Conservation (phyloP, 1,140 invertebrate genomes). For the Saccostrea echinata region DNA sequence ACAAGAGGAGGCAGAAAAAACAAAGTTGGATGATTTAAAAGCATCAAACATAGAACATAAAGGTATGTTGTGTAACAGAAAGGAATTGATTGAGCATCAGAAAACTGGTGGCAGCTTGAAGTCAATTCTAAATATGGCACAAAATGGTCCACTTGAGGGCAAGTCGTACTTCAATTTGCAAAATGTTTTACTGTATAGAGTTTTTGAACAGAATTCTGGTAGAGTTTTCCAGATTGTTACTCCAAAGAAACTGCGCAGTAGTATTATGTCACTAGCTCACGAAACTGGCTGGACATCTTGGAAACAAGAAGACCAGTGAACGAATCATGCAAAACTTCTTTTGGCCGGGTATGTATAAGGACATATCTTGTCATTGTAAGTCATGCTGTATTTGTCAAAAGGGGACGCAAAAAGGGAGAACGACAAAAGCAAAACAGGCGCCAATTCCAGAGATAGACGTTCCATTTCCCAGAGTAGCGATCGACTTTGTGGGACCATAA, state of each 20-base stretch:
- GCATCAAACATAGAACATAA: too few species aligned
- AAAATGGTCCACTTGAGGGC: too few species aligned
- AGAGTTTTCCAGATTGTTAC: conserved; percentile 30
- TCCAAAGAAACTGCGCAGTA: conserved; percentile 10
- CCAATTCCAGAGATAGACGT: neutral
- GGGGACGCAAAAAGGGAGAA: neutral
- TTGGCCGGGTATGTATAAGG: conserved; percentile 24
- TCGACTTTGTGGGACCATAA: conserved; percentile 33
- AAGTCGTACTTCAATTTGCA: too few species aligned
- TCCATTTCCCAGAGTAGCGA: neutral
- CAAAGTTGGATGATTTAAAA: too few species aligned
- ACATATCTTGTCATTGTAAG: conserved; percentile 15
- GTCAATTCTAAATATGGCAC: too few species aligned
- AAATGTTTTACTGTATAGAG: conserved; percentile 38
- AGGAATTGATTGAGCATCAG: too few species aligned
- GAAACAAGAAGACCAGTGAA: too few species aligned
- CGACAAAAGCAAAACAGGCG: too few species aligned
- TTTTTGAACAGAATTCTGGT: neutral
- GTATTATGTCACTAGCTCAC: neutral
- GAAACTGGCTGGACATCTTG: conserved; percentile 31
- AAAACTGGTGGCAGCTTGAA: too few species aligned
- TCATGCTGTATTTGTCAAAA: conserved; percentile 34
- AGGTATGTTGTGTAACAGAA: too few species aligned
- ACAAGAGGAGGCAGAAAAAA: too few species aligned
- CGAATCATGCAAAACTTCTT: too few species aligned